phyloP scores from a whole-genome alignment of 1,140 invertebrate genomes.

The Macrobrachium rosenbergii region DNA sequence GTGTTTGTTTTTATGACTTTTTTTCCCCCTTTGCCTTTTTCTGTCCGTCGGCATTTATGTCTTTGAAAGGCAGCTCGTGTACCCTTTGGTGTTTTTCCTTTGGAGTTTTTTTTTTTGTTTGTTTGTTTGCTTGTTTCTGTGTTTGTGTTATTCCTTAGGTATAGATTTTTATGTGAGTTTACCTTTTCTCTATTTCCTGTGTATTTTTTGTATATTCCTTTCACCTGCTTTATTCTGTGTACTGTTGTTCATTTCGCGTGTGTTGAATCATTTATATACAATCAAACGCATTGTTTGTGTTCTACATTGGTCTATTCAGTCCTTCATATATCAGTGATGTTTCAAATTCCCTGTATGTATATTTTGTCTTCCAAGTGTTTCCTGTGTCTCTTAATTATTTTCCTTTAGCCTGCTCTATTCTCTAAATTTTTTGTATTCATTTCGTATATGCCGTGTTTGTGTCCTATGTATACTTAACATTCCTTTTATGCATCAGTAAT shows the following conservation, averaged over 20 bases:
- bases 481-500: too few relatives aligned
- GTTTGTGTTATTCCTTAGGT: neutral
- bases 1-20: too few relatives aligned
- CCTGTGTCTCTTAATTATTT: too few relatives aligned
- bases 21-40: neutral
- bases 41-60: neutral
- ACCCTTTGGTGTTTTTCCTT: neutral
- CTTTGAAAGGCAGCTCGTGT: neutral
- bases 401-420: too few relatives aligned
- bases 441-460: too few relatives aligned
- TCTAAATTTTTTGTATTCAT: too few relatives aligned
- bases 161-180: too few relatives aligned
- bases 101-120: neutral
- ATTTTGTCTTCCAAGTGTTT: too few relatives aligned
- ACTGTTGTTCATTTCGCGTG: neutral
- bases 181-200: neutral
- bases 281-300: neutral
- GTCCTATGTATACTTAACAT: too few relatives aligned
- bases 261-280: neutral
- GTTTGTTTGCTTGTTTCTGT: neutral
- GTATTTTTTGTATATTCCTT: neutral
- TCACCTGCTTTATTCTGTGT: neutral
- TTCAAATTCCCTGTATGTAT: too few relatives aligned
- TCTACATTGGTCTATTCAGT: too few relatives aligned
- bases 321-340: too few relatives aligned